Base-by-base conservation (phyloP, 2,113 vertebrate genomes). In the Pelusios castaneus region DNA sequence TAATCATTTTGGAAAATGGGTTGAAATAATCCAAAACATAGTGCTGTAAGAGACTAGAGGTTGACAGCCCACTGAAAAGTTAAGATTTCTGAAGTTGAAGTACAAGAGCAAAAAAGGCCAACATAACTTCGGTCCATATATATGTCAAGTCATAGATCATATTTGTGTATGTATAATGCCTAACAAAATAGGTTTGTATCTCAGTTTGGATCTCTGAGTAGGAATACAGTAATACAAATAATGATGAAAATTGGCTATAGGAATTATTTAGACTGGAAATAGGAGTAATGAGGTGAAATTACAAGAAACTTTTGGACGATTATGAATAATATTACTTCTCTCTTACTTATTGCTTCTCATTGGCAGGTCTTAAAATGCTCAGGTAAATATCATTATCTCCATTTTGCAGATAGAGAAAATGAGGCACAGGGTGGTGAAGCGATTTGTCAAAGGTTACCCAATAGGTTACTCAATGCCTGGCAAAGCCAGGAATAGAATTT, bases 11-110 rank as follows among this genome's bases (percentile, higher is more conserved):
- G 82, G 52, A 83, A 82, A 91, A 85, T 2, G 49, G 3, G 29
- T n/a, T 16, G 19, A 94, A 96, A 90, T 91, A 0, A 89, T 85
- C 82, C 90, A 82, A 83, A 94, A 91, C 55, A 54, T 89, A 85
- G 0, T 95, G 47, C 8, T 88, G 88, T 89, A 92, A 83, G 52
- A 63, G 84, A 63, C 70, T 77, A 38, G 83, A 76, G 43, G 31
- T 82, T 81, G 24, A 19, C 80, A 83, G 34, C 91, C 14, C 56
- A 70, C 83, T 38, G 43, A 87, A n/a, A 89, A 75, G 17, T 17
- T 89, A 5, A 85, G n/a, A 83, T 67, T 76, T 52, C 51, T 90
- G 55, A 55, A 60, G 2, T 58, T 73, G 8, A 45, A 27, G 70
- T 92, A n/a, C 17, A 31, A 43, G 38, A 63, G 60, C 31, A 63